These are phyloP conservation scores for Lampris megalopsis DNA, from an alignment of 2,113 vertebrate genomes.

Conservation along the genomic window DNA sequence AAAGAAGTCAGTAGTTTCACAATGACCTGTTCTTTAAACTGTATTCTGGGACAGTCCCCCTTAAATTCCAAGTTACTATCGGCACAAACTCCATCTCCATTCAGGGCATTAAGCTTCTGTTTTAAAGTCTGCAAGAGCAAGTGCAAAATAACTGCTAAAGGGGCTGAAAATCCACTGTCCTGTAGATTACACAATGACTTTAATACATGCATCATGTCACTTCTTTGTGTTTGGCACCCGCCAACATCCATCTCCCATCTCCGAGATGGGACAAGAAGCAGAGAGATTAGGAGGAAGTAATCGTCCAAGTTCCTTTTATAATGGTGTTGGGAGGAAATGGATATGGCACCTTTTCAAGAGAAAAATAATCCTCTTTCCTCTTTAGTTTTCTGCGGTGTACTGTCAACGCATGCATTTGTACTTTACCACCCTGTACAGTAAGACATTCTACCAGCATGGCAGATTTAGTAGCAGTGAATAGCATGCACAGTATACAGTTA, in stretches of 20 bases:
- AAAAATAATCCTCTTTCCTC: not conserved
- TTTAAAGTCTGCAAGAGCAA: constrained; percentile 48
- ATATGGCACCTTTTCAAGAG: not conserved
- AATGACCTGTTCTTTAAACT: not conserved
- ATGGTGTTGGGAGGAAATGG: constrained; percentile 18
- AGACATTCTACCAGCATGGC: no score
- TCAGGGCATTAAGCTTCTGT: constrained; percentile 37
- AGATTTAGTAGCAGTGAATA: no score
- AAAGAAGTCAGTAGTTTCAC: constrained; percentile 56
- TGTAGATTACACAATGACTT: constrained; percentile 43
- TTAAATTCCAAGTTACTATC: constrained; percentile 64
- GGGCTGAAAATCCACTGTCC: constrained; percentile 33
- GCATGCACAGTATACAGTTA: no score
- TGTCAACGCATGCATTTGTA: not conserved
- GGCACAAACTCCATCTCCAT: constrained; percentile 47
- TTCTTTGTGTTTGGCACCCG: constrained; percentile 28
- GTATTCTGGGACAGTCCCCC: no score
- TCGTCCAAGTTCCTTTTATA: not conserved
- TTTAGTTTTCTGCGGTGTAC: not conserved
- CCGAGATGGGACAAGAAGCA: constrained; percentile 39
- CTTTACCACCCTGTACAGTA: not conserved
- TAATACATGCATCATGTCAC: constrained; percentile 32
- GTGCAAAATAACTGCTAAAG: constrained; percentile 19
- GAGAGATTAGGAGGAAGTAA: not conserved
- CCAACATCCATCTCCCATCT: constrained; percentile 5